Evolutionary conservation across 2,888 invertebrate genomes (phyloP).

Genomic region (Lasioglossum villosulum): DNA sequence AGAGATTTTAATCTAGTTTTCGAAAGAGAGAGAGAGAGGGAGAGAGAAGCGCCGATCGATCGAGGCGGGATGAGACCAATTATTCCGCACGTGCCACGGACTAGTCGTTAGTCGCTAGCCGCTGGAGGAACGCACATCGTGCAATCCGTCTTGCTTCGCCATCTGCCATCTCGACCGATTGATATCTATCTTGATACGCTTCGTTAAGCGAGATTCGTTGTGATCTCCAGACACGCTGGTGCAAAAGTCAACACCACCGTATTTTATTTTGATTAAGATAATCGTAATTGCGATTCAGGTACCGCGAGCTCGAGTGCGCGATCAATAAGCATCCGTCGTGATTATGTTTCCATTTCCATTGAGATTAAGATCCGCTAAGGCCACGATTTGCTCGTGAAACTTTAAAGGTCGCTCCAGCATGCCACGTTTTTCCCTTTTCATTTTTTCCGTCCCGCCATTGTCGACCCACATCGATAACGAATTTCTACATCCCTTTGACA

Average conservation of each 20-base stretch:
- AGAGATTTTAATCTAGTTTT: constrained; percentile 45
- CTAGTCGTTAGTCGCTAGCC: neutral
- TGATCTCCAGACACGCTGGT: neutral
- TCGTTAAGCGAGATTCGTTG: neutral
- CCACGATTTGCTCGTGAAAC: constrained; percentile 10
- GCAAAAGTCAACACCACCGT: neutral
- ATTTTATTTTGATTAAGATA: constrained; percentile 38
- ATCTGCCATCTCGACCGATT: neutral
- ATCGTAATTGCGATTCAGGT: neutral
- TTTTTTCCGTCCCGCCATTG: constrained; percentile 2
- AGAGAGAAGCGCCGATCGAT: constrained; percentile 45
- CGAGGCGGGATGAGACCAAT: constrained; percentile 10
- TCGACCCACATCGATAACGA: constrained; percentile 43
- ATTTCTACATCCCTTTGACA: neutral
- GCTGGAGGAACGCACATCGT: neutral
- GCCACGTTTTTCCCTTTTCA: constrained; percentile 17
- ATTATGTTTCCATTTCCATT: neutral
- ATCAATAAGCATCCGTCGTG: neutral
- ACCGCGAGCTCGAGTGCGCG: neutral
- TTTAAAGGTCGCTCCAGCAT: constrained; percentile 26
- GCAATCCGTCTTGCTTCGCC: too few species aligned
- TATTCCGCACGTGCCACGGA: constrained; percentile 38
- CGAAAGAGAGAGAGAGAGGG: constrained; percentile 4
- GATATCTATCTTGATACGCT: neutral
- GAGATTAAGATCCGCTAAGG: constrained; percentile 9